Percentiles rank a stretch among this genome's conserved stretches.
phyloP scores from a whole-genome alignment of 2,888 invertebrate species.

The Amblyteles armatorius region DNA sequence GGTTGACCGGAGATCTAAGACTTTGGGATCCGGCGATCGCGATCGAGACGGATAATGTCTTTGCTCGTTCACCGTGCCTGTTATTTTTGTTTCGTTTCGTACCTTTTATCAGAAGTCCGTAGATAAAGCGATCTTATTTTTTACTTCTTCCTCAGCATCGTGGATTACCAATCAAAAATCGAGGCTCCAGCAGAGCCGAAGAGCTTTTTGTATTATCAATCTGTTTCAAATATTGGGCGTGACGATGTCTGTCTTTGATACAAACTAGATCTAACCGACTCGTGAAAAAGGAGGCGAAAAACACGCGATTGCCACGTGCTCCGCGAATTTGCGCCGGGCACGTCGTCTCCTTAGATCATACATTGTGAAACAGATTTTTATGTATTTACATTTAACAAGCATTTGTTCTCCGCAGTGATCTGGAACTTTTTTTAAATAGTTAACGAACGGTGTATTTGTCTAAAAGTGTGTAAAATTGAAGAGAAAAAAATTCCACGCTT shows the following conservation, averaged over 20 bases:
- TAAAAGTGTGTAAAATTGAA: not conserved
- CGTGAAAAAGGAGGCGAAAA: not conserved
- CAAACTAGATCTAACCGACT: not conserved
- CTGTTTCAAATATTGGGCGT: not conserved
- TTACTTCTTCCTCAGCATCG: not conserved
- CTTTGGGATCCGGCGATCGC: slow-evolving; percentile 35
- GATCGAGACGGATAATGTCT: slow-evolving; percentile 53
- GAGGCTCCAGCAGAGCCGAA: not conserved
- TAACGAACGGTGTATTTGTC: not conserved
- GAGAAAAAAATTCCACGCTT: not conserved
- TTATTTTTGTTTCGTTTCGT: slow-evolving; percentile 27
- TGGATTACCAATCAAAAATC: not conserved
- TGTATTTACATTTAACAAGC: not conserved
- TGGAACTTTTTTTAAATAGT: not conserved
- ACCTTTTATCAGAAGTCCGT: not conserved
- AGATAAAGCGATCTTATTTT: slow-evolving; percentile 5
- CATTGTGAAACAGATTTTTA: not conserved
- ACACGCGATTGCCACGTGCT: not conserved
- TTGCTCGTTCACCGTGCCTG: slow-evolving; percentile 55
- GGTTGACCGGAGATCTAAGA: slow-evolving; percentile 52
- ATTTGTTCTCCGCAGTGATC: not conserved
- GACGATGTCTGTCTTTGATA: not conserved
- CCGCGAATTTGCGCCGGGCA: not conserved
- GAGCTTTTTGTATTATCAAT: not conserved
- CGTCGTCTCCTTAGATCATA: not conserved